Conservation (phyloP, 2,797 vertebrate species). For the Xiphorhynchus erythropygius region DNA sequence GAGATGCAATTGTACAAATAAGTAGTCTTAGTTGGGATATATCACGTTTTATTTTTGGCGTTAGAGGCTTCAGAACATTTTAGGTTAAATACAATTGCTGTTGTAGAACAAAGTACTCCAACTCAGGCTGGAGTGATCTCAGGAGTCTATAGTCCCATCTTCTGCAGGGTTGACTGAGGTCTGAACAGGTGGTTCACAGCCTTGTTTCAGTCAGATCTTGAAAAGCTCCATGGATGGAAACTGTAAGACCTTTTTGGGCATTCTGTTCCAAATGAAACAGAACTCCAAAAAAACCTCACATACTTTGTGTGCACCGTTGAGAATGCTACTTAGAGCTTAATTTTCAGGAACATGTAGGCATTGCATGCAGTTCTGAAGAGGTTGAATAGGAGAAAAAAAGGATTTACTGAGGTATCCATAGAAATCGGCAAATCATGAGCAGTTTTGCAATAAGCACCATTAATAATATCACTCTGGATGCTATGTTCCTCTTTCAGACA, state of each 20-base stretch:
- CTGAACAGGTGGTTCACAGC: not conserved
- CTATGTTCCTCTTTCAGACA: not conserved
- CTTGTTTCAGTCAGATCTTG: not conserved
- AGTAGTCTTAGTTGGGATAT: not conserved
- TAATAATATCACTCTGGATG: not conserved
- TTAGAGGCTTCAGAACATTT: not conserved
- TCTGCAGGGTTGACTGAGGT: not conserved
- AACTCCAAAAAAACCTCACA: not conserved
- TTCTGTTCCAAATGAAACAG: not conserved
- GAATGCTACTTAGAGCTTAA: not conserved
- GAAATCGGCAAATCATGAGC: not conserved
- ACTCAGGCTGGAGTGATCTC: not conserved
- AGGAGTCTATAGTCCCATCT: not conserved
- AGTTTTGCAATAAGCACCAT: not conserved
- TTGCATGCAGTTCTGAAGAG: not conserved
- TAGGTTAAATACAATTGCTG: not conserved
- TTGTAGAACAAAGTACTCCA: not conserved
- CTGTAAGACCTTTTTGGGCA: accelerated
- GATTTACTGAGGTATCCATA: not conserved
- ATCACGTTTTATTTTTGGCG: not conserved
- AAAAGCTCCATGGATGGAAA: not conserved
- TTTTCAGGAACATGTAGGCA: not conserved
- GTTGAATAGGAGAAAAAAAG: not conserved
- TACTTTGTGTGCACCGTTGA: not conserved
- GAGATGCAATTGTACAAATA: not conserved